Evolutionary conservation across 1,140 invertebrate species (phyloP).

Genomic region (Cydia strobilella): DNA sequence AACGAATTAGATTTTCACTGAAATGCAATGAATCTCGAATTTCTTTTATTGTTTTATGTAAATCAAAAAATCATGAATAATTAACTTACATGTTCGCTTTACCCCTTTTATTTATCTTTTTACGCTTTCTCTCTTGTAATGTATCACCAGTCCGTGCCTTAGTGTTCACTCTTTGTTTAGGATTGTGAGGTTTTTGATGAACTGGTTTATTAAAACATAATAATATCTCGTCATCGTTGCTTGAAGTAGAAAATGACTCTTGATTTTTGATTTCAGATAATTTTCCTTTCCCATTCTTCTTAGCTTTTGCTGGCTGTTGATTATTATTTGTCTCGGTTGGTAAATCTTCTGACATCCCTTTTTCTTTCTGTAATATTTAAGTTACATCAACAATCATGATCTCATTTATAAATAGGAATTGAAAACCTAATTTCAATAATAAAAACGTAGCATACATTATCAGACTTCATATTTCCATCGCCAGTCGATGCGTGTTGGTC

Average conservation of each 20-base stretch:
- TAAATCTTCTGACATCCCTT: not conserved
- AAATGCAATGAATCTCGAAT: not conserved
- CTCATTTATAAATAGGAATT: not conserved
- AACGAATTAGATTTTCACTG: constrained; percentile 14
- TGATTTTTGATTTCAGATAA: constrained; percentile 84
- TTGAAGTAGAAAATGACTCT: constrained; percentile 85
- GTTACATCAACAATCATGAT: constrained; percentile 28
- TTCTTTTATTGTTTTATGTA: constrained; percentile 10
- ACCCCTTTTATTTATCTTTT: constrained; percentile 85
- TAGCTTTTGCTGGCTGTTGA: constrained; percentile 35
- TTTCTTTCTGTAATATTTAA: not conserved
- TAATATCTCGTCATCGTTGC: constrained; percentile 86
- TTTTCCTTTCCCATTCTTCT: constrained; percentile 77
- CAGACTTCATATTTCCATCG: constrained; percentile 35
- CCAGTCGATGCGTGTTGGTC: constrained; percentile 28
- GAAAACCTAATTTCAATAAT: not conserved
- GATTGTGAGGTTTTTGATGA: constrained; percentile 83
- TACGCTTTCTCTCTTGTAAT: constrained; percentile 81
- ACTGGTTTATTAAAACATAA: constrained; percentile 82
- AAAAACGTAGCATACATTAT: constrained; percentile 35
- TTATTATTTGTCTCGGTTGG: constrained; percentile 15
- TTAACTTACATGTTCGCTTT: constrained; percentile 83
- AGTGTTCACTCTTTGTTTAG: constrained; percentile 64
- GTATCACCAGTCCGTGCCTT: constrained; percentile 51
- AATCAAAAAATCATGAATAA: not conserved